Percentiles rank a stretch among this genome's conserved stretches.
phyloP scores from a whole-genome alignment of 1,140 invertebrate genomes.

The Triops longicaudatus region DNA sequence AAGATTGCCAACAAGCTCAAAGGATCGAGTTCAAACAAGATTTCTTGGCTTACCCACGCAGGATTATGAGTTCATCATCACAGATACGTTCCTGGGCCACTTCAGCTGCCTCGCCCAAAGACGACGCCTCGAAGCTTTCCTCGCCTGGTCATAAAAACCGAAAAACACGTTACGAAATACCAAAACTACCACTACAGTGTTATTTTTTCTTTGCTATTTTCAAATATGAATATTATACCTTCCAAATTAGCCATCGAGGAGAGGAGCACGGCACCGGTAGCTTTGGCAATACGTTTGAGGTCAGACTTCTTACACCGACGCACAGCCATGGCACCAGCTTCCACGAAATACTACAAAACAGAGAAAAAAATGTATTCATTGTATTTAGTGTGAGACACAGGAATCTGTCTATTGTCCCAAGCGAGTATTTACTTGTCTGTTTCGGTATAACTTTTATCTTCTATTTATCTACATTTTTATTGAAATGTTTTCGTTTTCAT shows the following conservation, averaged over 20 bases:
- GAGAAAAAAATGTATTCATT: slow-evolving; percentile 18
- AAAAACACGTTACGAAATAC: slow-evolving; percentile 22
- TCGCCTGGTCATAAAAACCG: slow-evolving; percentile 55
- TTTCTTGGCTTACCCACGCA: slow-evolving; percentile 66
- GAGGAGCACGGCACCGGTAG: slow-evolving; percentile 89
- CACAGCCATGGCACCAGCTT: slow-evolving; percentile 94
- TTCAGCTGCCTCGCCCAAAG: slow-evolving; percentile 92
- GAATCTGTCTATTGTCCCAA: no score
- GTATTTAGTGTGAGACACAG: no score
- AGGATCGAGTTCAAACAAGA: background rate
- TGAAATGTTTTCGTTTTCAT: no score
- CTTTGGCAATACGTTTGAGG: slow-evolving; percentile 95
- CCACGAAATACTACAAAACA: slow-evolving; percentile 74
- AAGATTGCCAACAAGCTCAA: background rate
- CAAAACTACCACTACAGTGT: slow-evolving; percentile 11
- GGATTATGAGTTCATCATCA: slow-evolving; percentile 96
- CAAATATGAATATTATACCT: slow-evolving; percentile 35
- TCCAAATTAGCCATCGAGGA: slow-evolving; percentile 96
- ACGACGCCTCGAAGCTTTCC: slow-evolving; percentile 85
- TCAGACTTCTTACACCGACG: slow-evolving; percentile 92
- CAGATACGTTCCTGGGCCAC: slow-evolving; percentile 91
- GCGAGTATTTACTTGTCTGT: no score
- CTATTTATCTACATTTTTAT: no score
- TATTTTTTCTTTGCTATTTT: background rate
- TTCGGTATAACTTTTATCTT: no score